Base-by-base conservation (phyloP, 2,888 invertebrate species). In the Bembecia ichneumoniformis region DNA sequence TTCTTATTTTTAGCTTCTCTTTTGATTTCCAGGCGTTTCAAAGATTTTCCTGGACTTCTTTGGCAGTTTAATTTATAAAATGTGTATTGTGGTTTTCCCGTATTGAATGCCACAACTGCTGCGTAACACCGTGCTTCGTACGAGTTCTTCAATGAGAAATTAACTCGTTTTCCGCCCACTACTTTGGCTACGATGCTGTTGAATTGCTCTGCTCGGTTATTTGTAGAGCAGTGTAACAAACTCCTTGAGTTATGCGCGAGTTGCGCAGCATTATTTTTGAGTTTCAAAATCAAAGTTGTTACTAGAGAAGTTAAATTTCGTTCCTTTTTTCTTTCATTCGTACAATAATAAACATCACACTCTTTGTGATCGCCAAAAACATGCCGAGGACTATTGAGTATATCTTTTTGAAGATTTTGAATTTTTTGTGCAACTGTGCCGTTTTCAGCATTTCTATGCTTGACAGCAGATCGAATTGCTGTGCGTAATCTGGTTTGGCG, bases 381-480 rank as follows among this genome's bases (percentile, higher is more conserved):
- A 35, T 35, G 35, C 35, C 35, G 35, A 9, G 35, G 35, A 35
- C 7, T 35, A 11, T 35, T 35, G 7, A 35, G 11, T 9, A 35
- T 35, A 35, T 35, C 35, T 35, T 35, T 35, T 35, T 9, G 35
- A 9, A 35, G 35, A 35, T 35, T 9, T 35, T 35, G 7, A 35
- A 35, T 35, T 35, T 35, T 35, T 35, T 35, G 7, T 35, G 35
- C 7, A 7, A 11, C 35, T 9, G 35, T 11, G 35, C 7, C 35
- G 11, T 35, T 11, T 35, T 35, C 11, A 7, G 35, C 7, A 35
- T 35, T 35, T 35, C 35, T 35, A 35, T 40, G 11, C 11, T 7
- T 35, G 7, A 35, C 11, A 9, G 54, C 53, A 51, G 49, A 51
- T n/a, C 44, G n/a, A 13, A 44, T 44, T 7, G 15, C 53, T 9